phyloP scores from a whole-genome alignment of 2,113 vertebrate genomes.

The Hydrolagus affinis region DNA sequence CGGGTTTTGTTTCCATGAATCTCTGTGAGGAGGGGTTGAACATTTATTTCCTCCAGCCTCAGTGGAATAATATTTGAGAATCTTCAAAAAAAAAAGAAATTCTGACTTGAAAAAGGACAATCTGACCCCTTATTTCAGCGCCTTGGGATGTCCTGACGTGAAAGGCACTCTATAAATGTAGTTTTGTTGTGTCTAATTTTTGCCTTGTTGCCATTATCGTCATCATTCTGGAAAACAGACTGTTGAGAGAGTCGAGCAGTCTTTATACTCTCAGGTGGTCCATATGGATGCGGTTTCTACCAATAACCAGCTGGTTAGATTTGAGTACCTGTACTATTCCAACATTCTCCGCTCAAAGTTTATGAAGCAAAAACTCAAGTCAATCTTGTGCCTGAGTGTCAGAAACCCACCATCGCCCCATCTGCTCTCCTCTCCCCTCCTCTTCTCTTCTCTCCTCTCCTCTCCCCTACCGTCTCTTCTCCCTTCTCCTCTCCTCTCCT shows the following conservation, averaged over 20 bases:
- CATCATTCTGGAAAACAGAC: neutral
- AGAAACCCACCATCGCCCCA: neutral
- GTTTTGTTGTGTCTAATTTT: too few species aligned
- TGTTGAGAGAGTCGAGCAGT: neutral
- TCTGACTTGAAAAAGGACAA: neutral
- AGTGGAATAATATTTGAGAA: too few species aligned
- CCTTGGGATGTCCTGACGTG: too few species aligned
- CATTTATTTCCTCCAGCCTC: neutral
- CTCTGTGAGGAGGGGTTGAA: neutral
- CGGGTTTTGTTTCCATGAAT: neutral
- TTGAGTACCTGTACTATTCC: neutral
- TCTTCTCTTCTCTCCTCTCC: conserved; percentile 10
- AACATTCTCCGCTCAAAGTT: conserved; percentile 13
- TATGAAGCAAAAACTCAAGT: neutral
- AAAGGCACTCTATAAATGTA: too few species aligned
- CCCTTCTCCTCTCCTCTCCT: neutral
- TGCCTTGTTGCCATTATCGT: neutral
- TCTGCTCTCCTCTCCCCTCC: neutral
- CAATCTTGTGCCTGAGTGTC: neutral
- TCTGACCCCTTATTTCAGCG: neutral
- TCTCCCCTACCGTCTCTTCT: conserved; percentile 11
- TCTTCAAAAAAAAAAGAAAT: neutral
- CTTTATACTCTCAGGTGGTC: neutral
- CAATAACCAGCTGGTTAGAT: conserved; percentile 9
- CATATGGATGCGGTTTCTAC: conserved; percentile 7